phyloP scores from a whole-genome alignment of 2,113 vertebrate genomes.

The Rallus limicola region DNA sequence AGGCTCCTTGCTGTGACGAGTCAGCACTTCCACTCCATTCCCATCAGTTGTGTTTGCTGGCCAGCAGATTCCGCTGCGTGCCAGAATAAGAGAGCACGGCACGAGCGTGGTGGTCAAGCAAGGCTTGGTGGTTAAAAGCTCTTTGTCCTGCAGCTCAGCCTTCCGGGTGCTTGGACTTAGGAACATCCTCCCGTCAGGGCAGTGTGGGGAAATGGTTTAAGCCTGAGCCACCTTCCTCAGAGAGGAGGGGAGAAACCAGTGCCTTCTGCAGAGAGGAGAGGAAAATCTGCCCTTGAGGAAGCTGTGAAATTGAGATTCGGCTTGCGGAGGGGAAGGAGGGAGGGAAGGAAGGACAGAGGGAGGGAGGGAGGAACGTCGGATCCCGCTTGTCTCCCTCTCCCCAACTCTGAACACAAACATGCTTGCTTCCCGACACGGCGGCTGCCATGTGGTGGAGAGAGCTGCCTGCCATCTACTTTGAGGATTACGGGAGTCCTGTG shows the following conservation, averaged over 20 bases:
- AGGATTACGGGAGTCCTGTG: not conserved
- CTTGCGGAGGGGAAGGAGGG: not conserved
- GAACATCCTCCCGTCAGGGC: not conserved
- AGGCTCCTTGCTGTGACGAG: not conserved
- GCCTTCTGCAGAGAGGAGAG: not conserved
- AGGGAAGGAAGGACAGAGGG: not conserved
- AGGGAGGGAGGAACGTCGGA: not conserved
- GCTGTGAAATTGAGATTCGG: not conserved
- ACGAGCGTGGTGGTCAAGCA: too few species aligned
- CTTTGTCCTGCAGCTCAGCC: not conserved
- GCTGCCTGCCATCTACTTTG: not conserved
- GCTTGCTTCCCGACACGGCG: not conserved
- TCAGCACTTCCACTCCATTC: not conserved
- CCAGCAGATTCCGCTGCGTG: not conserved
- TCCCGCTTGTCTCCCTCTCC: not conserved
- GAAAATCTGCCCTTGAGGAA: not conserved
- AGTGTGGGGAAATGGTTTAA: not conserved
- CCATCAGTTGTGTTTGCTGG: not conserved
- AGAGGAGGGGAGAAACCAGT: not conserved
- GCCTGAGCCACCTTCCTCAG: constrained; percentile 33
- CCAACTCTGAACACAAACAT: not conserved
- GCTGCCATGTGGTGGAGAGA: constrained; percentile 35
- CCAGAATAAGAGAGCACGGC: not conserved
- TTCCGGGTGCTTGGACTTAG: not conserved
- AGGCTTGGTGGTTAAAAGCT: not conserved